phyloP scores from a whole-genome alignment of 2,888 invertebrate species.

The Sepioteuthis lessoniana region DNA sequence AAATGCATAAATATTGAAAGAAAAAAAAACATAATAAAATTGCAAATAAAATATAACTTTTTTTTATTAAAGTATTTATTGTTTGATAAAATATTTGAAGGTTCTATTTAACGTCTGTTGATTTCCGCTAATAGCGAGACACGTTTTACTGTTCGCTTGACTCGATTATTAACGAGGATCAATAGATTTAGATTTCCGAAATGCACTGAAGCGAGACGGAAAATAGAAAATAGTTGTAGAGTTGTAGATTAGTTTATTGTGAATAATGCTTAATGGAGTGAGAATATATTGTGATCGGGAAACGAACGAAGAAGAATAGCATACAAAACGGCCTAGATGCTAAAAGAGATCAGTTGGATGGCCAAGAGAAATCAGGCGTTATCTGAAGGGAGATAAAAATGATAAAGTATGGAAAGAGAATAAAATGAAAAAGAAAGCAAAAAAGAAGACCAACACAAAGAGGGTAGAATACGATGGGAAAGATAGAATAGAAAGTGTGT shows the following conservation, averaged over 20 bases:
- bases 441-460: too few species aligned
- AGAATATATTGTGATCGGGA: neutral
- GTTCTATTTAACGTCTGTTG: neutral
- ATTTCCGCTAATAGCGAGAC: neutral
- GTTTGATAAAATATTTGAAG: neutral
- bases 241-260: neutral
- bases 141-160: neutral
- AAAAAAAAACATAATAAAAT: neutral
- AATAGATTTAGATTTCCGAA: neutral
- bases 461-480: too few species aligned
- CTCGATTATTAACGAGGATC: neutral
- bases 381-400: neutral
- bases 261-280: neutral
- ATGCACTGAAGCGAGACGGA: neutral
- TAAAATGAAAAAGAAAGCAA: too few species aligned
- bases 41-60: neutral
- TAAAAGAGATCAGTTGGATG: too few species aligned
- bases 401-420: too few species aligned
- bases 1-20: neutral
- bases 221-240: neutral
- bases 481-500: too few species aligned
- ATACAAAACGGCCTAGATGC: too few species aligned
- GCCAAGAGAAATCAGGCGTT: neutral
- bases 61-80: neutral
- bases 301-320: neutral